Evolutionary conservation across 2,888 invertebrate species (phyloP).

Genomic region (Drosophila flavopinicola): DNA sequence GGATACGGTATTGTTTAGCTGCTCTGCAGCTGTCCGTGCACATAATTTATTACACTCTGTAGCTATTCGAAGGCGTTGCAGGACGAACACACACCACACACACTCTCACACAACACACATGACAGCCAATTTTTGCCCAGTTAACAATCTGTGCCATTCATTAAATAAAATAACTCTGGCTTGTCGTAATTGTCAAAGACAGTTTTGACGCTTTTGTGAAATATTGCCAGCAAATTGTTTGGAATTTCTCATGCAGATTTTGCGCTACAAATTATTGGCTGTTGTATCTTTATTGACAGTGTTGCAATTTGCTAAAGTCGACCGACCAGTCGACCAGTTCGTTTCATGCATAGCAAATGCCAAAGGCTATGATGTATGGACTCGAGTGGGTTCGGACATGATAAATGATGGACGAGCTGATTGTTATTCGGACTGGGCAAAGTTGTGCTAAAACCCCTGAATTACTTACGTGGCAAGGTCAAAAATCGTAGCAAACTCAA

Average conservation of each 20-base stretch:
- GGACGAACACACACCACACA: slow-evolving; percentile 32
- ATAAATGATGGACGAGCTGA: slow-evolving; percentile 58
- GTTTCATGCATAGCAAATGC: slow-evolving; percentile 71
- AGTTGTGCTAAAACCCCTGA: slow-evolving; percentile 25
- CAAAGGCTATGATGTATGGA: slow-evolving; percentile 62
- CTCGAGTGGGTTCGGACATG: slow-evolving; percentile 39
- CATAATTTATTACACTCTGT: slow-evolving; percentile 70
- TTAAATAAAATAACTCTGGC: slow-evolving; percentile 74
- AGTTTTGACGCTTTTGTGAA: slow-evolving; percentile 77
- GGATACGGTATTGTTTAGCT: slow-evolving; percentile 39
- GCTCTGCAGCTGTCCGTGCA: slow-evolving; percentile 59
- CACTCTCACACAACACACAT: slow-evolving; percentile 21
- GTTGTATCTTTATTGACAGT: slow-evolving; percentile 68
- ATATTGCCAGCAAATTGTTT: slow-evolving; percentile 75
- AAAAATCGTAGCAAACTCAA: slow-evolving; percentile 72
- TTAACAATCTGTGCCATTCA: slow-evolving; percentile 60
- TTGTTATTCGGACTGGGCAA: slow-evolving; percentile 22
- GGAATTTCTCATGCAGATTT: slow-evolving; percentile 74
- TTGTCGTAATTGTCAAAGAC: slow-evolving; percentile 78
- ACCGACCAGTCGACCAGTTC: no score
- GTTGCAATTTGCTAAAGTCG: slow-evolving; percentile 72
- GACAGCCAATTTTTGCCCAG: slow-evolving; percentile 51
- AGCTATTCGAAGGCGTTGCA: slow-evolving; percentile 72
- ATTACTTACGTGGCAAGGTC: slow-evolving; percentile 70
- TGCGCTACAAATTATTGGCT: slow-evolving; percentile 60